Conservation (phyloP, 2,113 vertebrate genomes). For the Pithys albifrons region DNA sequence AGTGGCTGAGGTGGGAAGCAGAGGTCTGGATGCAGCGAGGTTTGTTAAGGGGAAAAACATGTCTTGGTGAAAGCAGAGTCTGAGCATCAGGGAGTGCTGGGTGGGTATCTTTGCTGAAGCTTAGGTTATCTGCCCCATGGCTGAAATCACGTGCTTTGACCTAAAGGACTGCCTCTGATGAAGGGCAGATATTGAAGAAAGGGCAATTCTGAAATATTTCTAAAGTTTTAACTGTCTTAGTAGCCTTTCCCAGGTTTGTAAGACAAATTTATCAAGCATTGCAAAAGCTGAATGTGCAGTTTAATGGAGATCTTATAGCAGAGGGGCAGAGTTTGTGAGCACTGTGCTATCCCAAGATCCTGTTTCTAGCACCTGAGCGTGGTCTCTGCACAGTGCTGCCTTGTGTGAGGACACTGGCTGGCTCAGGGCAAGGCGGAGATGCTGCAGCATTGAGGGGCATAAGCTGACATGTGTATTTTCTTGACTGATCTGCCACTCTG, state of each 20-base stretch:
- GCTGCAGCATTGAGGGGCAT: neutral
- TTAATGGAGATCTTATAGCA: neutral
- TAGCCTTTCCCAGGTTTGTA: neutral
- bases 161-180: neutral
- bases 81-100: neutral
- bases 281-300: neutral
- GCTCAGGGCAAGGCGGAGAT: neutral
- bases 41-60: neutral
- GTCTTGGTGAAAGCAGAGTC: neutral
- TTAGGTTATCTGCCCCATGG: rapidly evolving
- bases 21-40: neutral
- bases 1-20: neutral
- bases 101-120: neutral
- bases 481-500: neutral
- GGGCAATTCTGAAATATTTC: neutral
- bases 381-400: neutral
- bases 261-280: neutral
- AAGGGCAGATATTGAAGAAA: neutral
- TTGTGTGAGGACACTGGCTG: neutral
- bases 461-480: neutral
- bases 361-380: neutral
- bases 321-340: neutral
- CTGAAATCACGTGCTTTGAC: neutral
- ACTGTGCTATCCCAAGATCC: neutral
- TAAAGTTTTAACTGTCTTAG: neutral